Conservation (phyloP, 2,113 vertebrate genomes). For the Oreochromis aureus region DNA sequence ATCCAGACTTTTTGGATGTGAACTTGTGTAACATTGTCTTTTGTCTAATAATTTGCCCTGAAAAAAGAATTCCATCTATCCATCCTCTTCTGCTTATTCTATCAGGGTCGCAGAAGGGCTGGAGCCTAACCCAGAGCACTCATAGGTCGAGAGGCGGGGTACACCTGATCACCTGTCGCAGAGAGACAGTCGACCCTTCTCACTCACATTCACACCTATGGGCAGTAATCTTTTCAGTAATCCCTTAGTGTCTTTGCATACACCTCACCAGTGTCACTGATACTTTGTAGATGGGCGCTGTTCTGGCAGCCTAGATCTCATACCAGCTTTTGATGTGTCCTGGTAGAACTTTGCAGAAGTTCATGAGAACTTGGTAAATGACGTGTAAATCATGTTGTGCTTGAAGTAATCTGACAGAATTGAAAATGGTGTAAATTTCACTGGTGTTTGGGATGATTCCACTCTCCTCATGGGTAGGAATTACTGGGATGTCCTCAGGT, state of each 20-base stretch:
- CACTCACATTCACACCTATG: not conserved
- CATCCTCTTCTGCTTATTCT: not conserved
- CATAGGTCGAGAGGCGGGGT: not conserved
- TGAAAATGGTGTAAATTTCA: not conserved
- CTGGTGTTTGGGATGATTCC: not conserved
- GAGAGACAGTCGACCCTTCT: not conserved
- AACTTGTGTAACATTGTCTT: not conserved
- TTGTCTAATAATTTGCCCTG: not conserved
- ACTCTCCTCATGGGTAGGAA: not conserved
- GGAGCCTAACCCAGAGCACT: not conserved
- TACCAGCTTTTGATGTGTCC: not conserved
- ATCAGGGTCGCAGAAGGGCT: not conserved
- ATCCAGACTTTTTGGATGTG: not conserved
- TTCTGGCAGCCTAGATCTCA: not conserved
- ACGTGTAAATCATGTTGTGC: not conserved
- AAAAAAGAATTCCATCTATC: not conserved
- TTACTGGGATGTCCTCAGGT: not conserved
- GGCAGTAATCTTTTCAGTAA: not conserved
- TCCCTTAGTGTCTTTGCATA: not conserved
- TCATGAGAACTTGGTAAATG: not conserved
- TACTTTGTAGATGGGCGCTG: accelerated
- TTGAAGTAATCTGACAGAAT: not conserved
- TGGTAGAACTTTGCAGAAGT: not conserved
- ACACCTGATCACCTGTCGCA: not conserved
- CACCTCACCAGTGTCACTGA: not conserved